phyloP scores from a whole-genome alignment of 2,797 vertebrate genomes.

The Pseudochirops corinnae region DNA sequence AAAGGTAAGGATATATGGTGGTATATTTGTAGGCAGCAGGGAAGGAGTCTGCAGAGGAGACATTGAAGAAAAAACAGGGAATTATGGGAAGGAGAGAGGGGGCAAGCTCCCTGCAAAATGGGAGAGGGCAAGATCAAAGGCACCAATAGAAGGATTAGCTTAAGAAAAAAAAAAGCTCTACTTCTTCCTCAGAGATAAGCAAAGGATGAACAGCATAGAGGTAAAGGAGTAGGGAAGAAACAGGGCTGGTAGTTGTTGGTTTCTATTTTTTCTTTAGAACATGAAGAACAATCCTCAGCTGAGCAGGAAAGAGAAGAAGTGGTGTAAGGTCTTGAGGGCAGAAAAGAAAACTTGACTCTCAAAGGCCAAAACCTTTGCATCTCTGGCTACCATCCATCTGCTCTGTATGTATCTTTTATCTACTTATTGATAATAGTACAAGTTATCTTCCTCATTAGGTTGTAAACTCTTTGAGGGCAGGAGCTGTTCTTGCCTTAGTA shows the following conservation, averaged over 20 bases:
- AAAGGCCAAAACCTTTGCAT: not conserved
- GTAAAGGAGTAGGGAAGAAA: not conserved
- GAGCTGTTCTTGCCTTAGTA: not conserved
- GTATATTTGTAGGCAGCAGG: not conserved
- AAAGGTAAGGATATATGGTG: not conserved
- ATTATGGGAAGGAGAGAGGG: not conserved
- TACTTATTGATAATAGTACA: not conserved
- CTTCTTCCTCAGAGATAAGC: not conserved
- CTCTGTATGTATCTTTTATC: not conserved
- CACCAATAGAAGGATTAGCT: not conserved
- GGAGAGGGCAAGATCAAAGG: not conserved
- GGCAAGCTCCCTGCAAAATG: not conserved
- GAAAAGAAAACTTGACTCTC: not conserved
- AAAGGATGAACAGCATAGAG: not conserved
- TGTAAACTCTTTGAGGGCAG: not conserved
- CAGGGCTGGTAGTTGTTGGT: not conserved
- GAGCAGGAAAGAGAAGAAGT: not conserved
- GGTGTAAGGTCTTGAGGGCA: not conserved
- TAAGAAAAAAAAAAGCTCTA: not conserved
- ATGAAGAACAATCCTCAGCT: not conserved
- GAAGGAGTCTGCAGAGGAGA: not conserved
- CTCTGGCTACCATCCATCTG: not conserved
- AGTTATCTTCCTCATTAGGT: not conserved
- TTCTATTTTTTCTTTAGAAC: not conserved
- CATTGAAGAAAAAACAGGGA: not conserved